Evolutionary conservation across 2,888 invertebrate species (phyloP).

Genomic region (Sminthurides aquaticus): DNA sequence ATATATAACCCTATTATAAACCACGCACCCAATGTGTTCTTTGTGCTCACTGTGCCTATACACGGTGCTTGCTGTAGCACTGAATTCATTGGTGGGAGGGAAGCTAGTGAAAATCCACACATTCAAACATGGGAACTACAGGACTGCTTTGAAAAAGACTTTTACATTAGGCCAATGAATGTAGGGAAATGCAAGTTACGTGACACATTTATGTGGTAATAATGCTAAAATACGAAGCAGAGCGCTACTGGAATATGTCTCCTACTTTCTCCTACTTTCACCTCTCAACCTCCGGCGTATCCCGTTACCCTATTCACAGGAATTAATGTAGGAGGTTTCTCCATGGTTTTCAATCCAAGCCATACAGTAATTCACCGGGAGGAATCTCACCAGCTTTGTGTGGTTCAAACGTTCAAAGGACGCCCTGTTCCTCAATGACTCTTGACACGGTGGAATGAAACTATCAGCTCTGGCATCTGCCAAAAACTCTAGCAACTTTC

Average conservation of each 20-base stretch:
- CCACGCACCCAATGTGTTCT: too few species aligned
- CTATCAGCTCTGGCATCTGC: neutral
- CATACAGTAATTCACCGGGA: neutral
- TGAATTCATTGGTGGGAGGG: too few species aligned
- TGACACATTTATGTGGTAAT: constrained; percentile 43
- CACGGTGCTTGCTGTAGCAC: too few species aligned
- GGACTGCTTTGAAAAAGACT: constrained; percentile 22
- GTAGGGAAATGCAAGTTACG: constrained; percentile 38
- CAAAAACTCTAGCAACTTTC: neutral
- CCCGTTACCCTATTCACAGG: neutral
- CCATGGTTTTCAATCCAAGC: neutral
- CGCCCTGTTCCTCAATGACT: too few species aligned
- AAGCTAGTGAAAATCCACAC: too few species aligned
- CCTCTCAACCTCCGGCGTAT: neutral
- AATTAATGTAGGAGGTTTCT: neutral
- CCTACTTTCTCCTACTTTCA: neutral
- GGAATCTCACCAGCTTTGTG: neutral
- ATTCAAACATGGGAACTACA: too few species aligned
- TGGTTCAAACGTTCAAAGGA: too few species aligned
- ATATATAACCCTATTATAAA: too few species aligned
- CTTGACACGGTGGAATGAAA: too few species aligned
- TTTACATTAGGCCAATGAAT: constrained; percentile 38
- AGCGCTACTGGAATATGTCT: constrained; percentile 28
- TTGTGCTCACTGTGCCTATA: too few species aligned
- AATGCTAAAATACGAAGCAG: constrained; percentile 41